Evolutionary conservation across 2,888 invertebrate species (phyloP), one percentile per base, ranked within the genome.

Genomic region (Halocaridina rubra): DNA sequence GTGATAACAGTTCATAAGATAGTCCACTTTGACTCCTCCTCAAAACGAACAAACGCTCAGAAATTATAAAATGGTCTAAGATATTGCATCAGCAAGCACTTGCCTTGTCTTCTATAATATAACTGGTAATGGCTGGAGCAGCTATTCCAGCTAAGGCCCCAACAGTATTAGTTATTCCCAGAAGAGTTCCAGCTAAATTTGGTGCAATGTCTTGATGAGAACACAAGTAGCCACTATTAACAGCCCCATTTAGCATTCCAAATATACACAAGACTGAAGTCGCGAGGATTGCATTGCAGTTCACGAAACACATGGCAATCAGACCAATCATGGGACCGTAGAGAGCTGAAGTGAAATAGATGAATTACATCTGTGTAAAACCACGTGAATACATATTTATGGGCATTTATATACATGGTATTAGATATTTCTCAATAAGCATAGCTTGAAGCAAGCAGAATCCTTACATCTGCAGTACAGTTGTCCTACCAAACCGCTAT

Each of bases 71-170:
- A 3, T 22, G 3, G 24, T 2, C n/a, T 2, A 29, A 29, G 16
- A 2, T 0, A 3, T 16, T 7, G 7, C 7, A 24, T 0, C 3
- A 19, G 1, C 53, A 5, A 0, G 19, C 19, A 53, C 86, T 86
- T 30, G 87, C 88, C 53, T 87, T 87, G 22, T 67, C 80, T 13
- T 71, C 85, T 46, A 74, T 86, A 22, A 85, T 85, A 57, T 86
- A 88, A 10, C 89, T 88, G 27, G 86, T 88, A 24, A 78, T 39
- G 16, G 86, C 82, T n/a, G 89, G 89, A 4, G 72, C 61, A 3
- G 88, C 71, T 69, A 91, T 29, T 89, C 90, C 59, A 90, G 91
- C 77, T 27, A 89, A 80, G 30, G 89, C 89, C 1, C 86, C 89
- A 8, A 89, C 78, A 13, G 88, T 87, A 77, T 89, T 89, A 13